Conservation (phyloP, 1,140 invertebrate species). For the Psilanteris sp. region DNA sequence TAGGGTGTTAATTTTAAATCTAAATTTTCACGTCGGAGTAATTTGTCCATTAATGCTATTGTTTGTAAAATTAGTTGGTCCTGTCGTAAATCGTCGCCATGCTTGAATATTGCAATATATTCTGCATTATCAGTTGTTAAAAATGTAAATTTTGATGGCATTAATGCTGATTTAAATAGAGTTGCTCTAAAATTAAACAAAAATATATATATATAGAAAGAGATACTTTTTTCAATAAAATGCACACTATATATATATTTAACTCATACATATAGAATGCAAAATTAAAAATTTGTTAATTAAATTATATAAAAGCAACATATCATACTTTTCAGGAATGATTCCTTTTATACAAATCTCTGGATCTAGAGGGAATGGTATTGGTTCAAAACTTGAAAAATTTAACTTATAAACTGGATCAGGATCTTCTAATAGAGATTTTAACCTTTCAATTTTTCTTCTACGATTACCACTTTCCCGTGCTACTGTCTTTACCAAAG, state of each 20-base stretch:
- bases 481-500: slow-evolving; percentile 93
- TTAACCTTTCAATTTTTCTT: slow-evolving; percentile 94
- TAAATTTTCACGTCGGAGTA: slow-evolving; percentile 94
- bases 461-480: slow-evolving; percentile 94
- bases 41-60: slow-evolving; percentile 98
- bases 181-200: slow-evolving; percentile 87
- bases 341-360: slow-evolving; percentile 94
- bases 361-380: slow-evolving; percentile 97
- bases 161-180: slow-evolving; percentile 97
- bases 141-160: slow-evolving; percentile 98
- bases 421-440: slow-evolving; percentile 89
- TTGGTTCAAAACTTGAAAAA: slow-evolving; percentile 94
- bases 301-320: slow-evolving; percentile 9
- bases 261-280: too few relatives aligned
- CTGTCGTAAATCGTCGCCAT: slow-evolving; percentile 98
- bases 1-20: slow-evolving; percentile 98
- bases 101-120: slow-evolving; percentile 98
- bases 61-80: slow-evolving; percentile 99
- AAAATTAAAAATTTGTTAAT: too few relatives aligned
- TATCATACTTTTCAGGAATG: slow-evolving; percentile 86
- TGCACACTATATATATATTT: too few relatives aligned
- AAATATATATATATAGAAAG: slow-evolving; percentile 18
- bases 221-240: background rate
- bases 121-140: slow-evolving; percentile 89
- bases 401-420: slow-evolving; percentile 91